Conservation (phyloP, 2,888 invertebrate genomes). For the Ctena decussata region DNA sequence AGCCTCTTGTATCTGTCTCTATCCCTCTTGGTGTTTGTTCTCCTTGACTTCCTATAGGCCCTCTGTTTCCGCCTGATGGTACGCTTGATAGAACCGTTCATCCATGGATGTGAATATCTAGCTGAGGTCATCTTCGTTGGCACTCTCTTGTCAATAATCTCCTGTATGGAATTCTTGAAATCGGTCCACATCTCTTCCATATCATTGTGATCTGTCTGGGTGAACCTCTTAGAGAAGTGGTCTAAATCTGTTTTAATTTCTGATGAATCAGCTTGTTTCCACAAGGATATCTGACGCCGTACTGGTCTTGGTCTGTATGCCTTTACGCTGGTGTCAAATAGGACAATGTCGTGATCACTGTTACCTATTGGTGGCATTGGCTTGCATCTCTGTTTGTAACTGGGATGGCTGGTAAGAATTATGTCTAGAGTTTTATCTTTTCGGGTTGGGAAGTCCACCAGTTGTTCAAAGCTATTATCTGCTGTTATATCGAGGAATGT, state of each 20-base stretch:
- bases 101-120: slow-evolving; percentile 10
- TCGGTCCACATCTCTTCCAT: not conserved
- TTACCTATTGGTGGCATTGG: no score
- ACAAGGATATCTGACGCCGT: not conserved
- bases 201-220: not conserved
- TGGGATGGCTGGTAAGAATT: no score
- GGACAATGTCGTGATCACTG: no score
- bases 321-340: no score
- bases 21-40: slow-evolving; percentile 5
- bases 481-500: not conserved
- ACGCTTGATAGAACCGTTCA: slow-evolving; percentile 6
- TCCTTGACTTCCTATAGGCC: not conserved
- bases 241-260: not conserved
- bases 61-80: slow-evolving; percentile 5
- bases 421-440: no score
- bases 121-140: slow-evolving; percentile 14
- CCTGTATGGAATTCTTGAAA: not conserved
- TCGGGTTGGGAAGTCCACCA: not conserved
- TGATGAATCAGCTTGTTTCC: not conserved
- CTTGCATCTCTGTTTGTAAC: no score
- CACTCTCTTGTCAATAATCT: slow-evolving; percentile 1
- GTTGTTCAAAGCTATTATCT: not conserved
- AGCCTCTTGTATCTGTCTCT: slow-evolving; percentile 14
- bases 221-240: not conserved
- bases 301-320: slow-evolving; percentile 1